Evolutionary conservation across 1,140 invertebrate genomes (phyloP), one percentile per base, ranked within the genome.

Genomic region (Gonatopus flavifemur): DNA sequence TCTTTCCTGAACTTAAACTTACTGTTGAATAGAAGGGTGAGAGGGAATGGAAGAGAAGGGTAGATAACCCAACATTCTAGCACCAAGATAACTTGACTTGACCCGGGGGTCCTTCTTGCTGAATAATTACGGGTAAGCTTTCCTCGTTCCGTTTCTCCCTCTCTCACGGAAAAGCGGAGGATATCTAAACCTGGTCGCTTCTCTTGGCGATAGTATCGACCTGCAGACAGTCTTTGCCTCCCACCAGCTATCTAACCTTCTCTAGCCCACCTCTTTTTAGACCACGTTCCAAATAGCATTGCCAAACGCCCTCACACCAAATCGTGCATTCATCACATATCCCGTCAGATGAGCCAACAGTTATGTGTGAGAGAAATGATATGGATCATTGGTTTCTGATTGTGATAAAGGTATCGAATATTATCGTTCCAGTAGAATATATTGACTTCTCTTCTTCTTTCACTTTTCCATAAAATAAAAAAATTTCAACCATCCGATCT

Each of bases 51-150:
- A 61, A 67, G 69, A 42, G 54, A 52, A 59, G 58, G 58, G 56
- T 56, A 66, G 67, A 69, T 69, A 69, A 67, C 63, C 61, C 62
- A 53, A 70, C 64, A 71, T 75, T 66, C 72, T 74, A 74, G 70
- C 62, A 68, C 64, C 62, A 70, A 72, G 74, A 76, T 76, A 76
- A 76, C 72, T 72, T 62, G 68, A 68, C 61, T 68, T 71, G 72
- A 75, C 71, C 74, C 69, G 63, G 64, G 66, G 67, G 70, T 76
- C 70, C 71, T 65, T 55, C 67, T 71, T 64, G 69, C 68, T 77
- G 74, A 76, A 77, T 76, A 76, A 76, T 76, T 77, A 75, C 69
- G 66, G 68, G 67, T 65, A 73, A 70, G 62, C 48, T 48, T 46
- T 20, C 53, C 48, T 54, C 39, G 55, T 54, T 52, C 49, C 48